Evolutionary conservation across 1,140 invertebrate genomes (phyloP), one percentile per base, ranked within the genome.

Genomic region (Zophobas morio): DNA sequence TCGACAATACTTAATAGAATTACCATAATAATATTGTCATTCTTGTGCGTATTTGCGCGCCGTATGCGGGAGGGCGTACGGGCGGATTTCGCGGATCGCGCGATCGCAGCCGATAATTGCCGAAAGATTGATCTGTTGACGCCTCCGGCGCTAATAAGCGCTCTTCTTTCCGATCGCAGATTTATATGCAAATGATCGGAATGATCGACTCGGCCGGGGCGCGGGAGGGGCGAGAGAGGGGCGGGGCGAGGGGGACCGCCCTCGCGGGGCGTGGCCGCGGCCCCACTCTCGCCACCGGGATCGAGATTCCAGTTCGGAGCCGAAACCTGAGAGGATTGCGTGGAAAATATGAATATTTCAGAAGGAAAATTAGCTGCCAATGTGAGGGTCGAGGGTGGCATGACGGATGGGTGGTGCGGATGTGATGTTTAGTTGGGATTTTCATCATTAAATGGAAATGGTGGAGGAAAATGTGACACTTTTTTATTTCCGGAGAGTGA

Each of bases 21-120:
- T 84, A 84, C 83, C 84, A 84, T 84, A 84, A 84, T 84, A 84
- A 84, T 84, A 84, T 84, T 84, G 83, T 84, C 84, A 83, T 84
- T 84, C 84, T 84, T 84, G 79, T 77, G 71, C 53, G 53, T 82
- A 83, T 83, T 82, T 84, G 40, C 72, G 66, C 70, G 66, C 79
- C 75, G 60, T 20, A 20, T 20, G 20, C 20, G 20, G 20, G 20
- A 77, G 75, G 73, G 53, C 80, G 80, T 81, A 81, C 80, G 81
- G 81, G 81, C 79, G 20, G 80, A 81, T 80, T 80, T 82, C 75
- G 80, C 79, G 75, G 79, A 82, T 80, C 70, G 32, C 8, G 63
- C 42, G 60, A 63, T 47, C 34, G 70, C 39, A 6, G 46, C 42
- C 63, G 75, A 66, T 66, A 42, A 42, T 42, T 66, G 37, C 37